These are phyloP conservation scores for Leptopilina myrica DNA, from an alignment of 2,888 invertebrate genomes.

Conservation along the genomic window DNA sequence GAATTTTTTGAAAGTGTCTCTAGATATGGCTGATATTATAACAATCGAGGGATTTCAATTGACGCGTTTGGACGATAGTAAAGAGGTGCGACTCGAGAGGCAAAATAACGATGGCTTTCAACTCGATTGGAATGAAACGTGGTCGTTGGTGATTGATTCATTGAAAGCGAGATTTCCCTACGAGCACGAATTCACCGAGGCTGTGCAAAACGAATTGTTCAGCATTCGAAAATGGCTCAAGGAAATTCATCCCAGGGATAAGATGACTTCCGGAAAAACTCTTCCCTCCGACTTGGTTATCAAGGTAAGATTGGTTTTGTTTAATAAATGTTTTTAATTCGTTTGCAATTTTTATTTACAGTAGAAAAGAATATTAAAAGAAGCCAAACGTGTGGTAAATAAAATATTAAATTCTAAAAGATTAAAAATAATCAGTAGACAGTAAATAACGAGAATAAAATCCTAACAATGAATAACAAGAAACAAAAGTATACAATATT, in stretches of 20 bases:
- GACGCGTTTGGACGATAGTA: conserved; percentile 80
- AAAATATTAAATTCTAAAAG: too few species aligned
- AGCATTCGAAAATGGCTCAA: conserved; percentile 97
- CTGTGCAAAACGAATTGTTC: conserved; percentile 92
- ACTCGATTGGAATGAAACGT: conserved; percentile 85
- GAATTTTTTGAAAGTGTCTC: conserved; percentile 77
- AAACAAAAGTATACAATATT: too few species aligned
- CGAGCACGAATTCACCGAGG: conserved; percentile 91
- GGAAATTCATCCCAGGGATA: conserved; percentile 82
- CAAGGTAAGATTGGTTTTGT: conserved; percentile 79
- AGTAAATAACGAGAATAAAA: too few species aligned
- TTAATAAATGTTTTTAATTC: background rate
- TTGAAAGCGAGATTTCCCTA: conserved; percentile 89
- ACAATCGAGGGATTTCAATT: conserved; percentile 84
- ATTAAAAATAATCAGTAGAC: too few species aligned
- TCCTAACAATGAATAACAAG: too few species aligned
- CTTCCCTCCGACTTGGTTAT: conserved; percentile 94
- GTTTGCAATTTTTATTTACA: background rate
- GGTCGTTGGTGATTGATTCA: conserved; percentile 82
- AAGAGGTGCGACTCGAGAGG: conserved; percentile 84
- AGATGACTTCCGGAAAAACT: conserved; percentile 81
- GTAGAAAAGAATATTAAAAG: too few species aligned
- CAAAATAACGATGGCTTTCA: conserved; percentile 86
- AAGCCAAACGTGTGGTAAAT: too few species aligned
- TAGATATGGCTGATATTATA: conserved; percentile 86